A percentile compares a stretch with the other conserved stretches of the same genome.
Evolutionary conservation across 2,797 vertebrate genomes (phyloP).

Genomic region (Denticeps clupeoides): DNA sequence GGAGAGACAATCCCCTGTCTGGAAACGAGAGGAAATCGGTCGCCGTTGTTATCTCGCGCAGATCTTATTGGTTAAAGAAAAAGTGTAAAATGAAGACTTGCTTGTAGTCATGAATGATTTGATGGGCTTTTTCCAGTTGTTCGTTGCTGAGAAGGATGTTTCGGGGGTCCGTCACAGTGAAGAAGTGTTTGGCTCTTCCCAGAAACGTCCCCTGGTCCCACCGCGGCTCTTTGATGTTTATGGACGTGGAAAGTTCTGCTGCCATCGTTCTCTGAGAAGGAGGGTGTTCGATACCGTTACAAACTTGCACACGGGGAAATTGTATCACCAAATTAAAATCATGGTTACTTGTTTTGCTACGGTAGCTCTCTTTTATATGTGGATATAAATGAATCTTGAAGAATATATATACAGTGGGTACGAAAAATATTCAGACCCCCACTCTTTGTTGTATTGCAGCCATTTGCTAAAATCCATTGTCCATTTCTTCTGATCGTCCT

Average conservation of each 20-base stretch:
- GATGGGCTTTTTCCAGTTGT: constrained; percentile 72
- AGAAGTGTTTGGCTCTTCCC: constrained; percentile 92
- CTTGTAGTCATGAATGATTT: constrained; percentile 89
- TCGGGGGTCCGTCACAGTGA: constrained; percentile 94
- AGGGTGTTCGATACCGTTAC: neutral
- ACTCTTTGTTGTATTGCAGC: too few relatives aligned
- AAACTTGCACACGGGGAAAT: too few relatives aligned
- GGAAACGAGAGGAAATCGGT: too few relatives aligned
- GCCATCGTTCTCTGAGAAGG: constrained; percentile 71
- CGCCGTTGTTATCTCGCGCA: too few relatives aligned
- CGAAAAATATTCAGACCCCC: too few relatives aligned
- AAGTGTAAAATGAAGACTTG: constrained; percentile 35
- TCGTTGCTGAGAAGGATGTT: constrained; percentile 84
- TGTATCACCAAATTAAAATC: neutral
- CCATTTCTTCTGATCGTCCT: too few relatives aligned
- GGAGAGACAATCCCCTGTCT: constrained; percentile 77
- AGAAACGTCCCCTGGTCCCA: constrained; percentile 94
- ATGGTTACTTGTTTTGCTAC: too few relatives aligned
- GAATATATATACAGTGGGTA: too few relatives aligned
- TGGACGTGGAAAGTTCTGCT: constrained; percentile 71
- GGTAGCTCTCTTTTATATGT: too few relatives aligned
- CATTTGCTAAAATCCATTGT: too few relatives aligned
- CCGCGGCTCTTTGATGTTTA: constrained; percentile 92
- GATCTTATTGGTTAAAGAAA: constrained; percentile 2
- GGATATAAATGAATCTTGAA: too few relatives aligned